These are phyloP conservation scores for Poecilia velifera DNA, from an alignment of 2,797 vertebrate genomes.

Conservation along the genomic window DNA sequence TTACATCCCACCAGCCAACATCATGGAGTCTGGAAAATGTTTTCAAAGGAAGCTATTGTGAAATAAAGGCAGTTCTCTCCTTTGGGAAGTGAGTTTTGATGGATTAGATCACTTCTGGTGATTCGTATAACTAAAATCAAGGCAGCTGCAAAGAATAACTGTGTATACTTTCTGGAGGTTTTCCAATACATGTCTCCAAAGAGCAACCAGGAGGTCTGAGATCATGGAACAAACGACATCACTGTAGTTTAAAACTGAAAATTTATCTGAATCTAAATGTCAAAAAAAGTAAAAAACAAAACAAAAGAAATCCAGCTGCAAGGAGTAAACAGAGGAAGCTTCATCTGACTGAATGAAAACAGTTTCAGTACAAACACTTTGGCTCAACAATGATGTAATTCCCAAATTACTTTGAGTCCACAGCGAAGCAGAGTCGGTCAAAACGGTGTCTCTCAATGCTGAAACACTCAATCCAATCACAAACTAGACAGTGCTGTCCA, in stretches of 20 bases:
- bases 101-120: neutral
- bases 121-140: neutral
- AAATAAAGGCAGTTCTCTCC: constrained; percentile 32
- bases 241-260: neutral
- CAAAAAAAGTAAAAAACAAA: neutral
- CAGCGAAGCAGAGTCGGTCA: neutral
- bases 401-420: neutral
- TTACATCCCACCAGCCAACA: constrained; percentile 21
- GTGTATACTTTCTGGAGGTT: neutral
- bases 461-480: too few relatives aligned
- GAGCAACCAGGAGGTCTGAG: neutral
- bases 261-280: neutral
- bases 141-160: neutral
- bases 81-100: neutral
- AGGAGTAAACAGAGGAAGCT: neutral
- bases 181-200: neutral
- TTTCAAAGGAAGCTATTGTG: constrained; percentile 33
- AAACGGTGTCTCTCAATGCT: neutral
- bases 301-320: neutral
- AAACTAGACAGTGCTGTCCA: too few relatives aligned
- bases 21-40: constrained; percentile 58
- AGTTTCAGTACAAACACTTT: neutral
- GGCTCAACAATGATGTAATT: neutral
- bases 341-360: neutral
- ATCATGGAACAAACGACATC: constrained; percentile 1